phyloP scores from a whole-genome alignment of 2,797 vertebrate genomes.

The Threskiornis aethiopicus region DNA sequence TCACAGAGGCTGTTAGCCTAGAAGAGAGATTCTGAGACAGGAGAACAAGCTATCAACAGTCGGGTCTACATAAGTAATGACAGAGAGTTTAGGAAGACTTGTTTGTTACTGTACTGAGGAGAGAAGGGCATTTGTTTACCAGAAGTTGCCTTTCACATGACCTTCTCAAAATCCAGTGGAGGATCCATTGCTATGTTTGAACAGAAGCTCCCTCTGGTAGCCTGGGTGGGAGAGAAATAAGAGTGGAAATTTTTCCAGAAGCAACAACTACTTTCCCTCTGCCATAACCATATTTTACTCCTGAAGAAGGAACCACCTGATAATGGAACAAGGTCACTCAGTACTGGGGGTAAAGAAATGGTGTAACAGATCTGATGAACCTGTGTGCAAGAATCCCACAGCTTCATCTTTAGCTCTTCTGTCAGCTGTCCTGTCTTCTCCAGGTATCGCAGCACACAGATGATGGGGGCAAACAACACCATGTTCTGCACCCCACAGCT shows the following conservation, averaged over 20 bases:
- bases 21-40: neutral
- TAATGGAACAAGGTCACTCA: neutral
- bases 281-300: neutral
- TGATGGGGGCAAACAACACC: slow-evolving; percentile 81
- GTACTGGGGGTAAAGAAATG: neutral
- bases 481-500: slow-evolving; percentile 87
- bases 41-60: neutral
- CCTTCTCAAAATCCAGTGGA: slow-evolving; percentile 82
- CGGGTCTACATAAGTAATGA: neutral
- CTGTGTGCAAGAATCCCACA: slow-evolving; percentile 73
- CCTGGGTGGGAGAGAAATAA: slow-evolving; percentile 51
- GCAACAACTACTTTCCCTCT: neutral
- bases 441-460: slow-evolving; percentile 82
- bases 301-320: neutral
- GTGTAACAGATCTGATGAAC: slow-evolving; percentile 46
- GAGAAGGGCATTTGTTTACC: slow-evolving; percentile 64
- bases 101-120: neutral
- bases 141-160: slow-evolving; percentile 79
- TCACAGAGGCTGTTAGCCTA: slow-evolving; percentile 83
- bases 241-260: neutral
- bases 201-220: slow-evolving; percentile 82
- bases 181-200: slow-evolving; percentile 80
- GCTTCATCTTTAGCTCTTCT: slow-evolving; percentile 67
- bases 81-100: neutral
- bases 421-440: slow-evolving; percentile 77